Conservation (phyloP, 2,797 vertebrate genomes). For the Psittacula derbiana region DNA sequence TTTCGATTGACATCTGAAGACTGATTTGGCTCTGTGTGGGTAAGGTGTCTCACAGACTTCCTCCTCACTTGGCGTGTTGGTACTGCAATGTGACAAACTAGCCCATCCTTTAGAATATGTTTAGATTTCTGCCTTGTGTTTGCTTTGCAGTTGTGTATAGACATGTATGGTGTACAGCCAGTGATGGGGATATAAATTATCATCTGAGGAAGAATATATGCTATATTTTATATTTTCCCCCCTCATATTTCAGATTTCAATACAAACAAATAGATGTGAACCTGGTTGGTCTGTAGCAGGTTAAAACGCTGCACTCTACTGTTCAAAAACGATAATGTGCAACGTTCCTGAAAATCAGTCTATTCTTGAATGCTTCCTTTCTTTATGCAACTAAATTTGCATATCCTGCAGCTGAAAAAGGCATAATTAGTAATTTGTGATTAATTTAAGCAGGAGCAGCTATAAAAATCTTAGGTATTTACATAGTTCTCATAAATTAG, state of each 20-base stretch:
- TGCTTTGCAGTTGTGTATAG: not conserved
- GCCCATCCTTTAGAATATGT: not conserved
- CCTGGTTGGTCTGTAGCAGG: not conserved
- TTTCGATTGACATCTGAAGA: not conserved
- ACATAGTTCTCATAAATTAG: conserved; percentile 77
- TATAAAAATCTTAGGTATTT: conserved; percentile 75
- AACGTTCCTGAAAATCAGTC: conserved; percentile 26
- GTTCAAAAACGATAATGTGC: conserved; percentile 14
- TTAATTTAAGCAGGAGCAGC: conserved; percentile 68
- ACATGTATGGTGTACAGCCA: not conserved
- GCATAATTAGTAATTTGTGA: conserved; percentile 76
- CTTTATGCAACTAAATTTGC: conserved; percentile 54
- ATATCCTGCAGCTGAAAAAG: conserved; percentile 68
- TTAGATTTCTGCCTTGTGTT: not conserved
- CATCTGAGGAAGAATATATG: not conserved
- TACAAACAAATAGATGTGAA: not conserved
- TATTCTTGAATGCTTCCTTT: conserved; percentile 36
- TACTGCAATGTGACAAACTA: not conserved
- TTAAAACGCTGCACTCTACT: conserved; percentile 32
- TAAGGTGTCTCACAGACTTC: not conserved
- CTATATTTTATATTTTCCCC: not conserved
- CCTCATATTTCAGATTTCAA: not conserved
- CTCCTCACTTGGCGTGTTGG: rapidly evolving
- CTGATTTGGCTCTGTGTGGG: not conserved
- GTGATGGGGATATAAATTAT: not conserved